Percentiles rank a stretch among this genome's conserved stretches.
Conservation (phyloP, 1,140 invertebrate genomes). For the Octopus sinensis region DNA sequence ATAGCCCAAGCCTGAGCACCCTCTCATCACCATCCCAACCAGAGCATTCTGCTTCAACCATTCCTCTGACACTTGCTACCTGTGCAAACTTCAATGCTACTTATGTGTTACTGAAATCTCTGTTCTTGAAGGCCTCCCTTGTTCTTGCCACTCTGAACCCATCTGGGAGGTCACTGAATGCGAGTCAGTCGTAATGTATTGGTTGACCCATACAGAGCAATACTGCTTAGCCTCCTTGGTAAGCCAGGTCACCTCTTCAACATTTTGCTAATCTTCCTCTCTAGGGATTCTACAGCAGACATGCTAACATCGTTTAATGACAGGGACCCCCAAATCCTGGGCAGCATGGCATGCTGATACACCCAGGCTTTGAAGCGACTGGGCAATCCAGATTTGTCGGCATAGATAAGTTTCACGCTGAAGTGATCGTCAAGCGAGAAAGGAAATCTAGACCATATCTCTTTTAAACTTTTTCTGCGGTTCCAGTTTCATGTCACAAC, state of each 20-base stretch:
- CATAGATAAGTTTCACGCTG: too few species aligned
- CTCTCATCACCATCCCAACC: not conserved
- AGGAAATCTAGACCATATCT: too few species aligned
- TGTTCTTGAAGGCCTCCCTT: not conserved
- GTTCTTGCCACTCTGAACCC: not conserved
- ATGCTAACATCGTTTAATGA: not conserved
- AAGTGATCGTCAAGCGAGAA: too few species aligned
- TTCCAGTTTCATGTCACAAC: too few species aligned
- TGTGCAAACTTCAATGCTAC: not conserved
- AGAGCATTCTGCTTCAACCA: not conserved
- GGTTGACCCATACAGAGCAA: not conserved
- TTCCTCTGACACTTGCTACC: not conserved
- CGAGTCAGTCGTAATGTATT: not conserved
- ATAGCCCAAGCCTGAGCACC: not conserved
- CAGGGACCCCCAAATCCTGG: not conserved
- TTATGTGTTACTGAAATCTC: not conserved
- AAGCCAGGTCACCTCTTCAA: not conserved
- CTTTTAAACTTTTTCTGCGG: too few species aligned
- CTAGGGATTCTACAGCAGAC: not conserved
- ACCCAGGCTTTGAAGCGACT: not conserved
- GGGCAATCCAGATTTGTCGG: not conserved
- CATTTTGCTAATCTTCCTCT: not conserved
- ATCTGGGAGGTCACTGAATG: not conserved
- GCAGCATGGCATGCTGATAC: not conserved
- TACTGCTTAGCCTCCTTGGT: not conserved